Conservation (phyloP, 30 jellyfish, hydroid and myxozoan species). For the Haliclystus octoradiatus region DNA sequence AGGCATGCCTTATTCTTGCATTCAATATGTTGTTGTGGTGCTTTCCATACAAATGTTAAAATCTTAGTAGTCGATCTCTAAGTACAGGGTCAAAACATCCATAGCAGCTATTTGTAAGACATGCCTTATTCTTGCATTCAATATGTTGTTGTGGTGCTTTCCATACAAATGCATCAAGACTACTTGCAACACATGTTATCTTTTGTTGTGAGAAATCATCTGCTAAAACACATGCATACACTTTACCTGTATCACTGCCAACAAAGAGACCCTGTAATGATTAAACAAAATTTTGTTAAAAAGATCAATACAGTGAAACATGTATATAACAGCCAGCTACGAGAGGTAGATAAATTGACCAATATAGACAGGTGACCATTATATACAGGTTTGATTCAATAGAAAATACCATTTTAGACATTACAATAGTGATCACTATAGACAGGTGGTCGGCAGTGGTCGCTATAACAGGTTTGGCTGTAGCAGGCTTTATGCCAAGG, state of each 20-base stretch:
- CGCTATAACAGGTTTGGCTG: no score
- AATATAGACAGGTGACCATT: no score
- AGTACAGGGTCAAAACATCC: conserved; percentile 94
- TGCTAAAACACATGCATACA: conserved; percentile 78
- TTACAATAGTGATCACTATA: no score
- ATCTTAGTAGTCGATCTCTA: conserved; percentile 60
- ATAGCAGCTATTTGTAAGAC: conserved; percentile 74
- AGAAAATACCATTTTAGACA: no score
- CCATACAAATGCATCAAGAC: conserved; percentile 65
- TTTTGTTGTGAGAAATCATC: conserved; percentile 96
- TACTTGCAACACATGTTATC: conserved; percentile 64
- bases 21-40: conserved; percentile 66
- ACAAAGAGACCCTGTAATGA: conserved; percentile 72
- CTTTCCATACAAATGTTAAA: no score
- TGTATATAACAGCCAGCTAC: no score
- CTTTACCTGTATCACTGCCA: conserved; percentile 75
- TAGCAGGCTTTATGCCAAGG: no score
- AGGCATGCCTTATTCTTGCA: conserved; percentile 68
- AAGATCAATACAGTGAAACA: no score
- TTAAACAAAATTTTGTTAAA: background rate
- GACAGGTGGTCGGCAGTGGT: no score
- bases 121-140: conserved; percentile 57
- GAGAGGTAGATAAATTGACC: no score
- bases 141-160: conserved; percentile 79
- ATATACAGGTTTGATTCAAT: no score